These are phyloP conservation scores for Temnothorax nylanderi DNA, from an alignment of 1,140 invertebrate species.

Conservation along the genomic window DNA sequence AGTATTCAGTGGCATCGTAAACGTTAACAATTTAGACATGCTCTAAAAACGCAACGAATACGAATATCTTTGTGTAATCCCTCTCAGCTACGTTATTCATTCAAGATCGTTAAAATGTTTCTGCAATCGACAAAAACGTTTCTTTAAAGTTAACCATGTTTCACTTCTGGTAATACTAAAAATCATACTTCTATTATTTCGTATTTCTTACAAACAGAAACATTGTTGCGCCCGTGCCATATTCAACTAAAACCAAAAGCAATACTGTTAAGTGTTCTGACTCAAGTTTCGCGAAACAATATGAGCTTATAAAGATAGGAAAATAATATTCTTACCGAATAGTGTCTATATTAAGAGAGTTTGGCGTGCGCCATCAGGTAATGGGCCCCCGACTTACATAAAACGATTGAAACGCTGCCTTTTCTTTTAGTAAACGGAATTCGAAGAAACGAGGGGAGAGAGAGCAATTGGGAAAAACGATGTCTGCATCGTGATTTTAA, in stretches of 20 bases:
- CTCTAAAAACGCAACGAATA: neutral
- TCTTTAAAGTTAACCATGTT: neutral
- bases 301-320: neutral
- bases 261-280: neutral
- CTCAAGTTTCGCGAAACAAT: neutral
- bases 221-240: too few species aligned
- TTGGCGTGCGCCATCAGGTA: slow-evolving; percentile 18
- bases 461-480: slow-evolving; percentile 49
- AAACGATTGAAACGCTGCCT: slow-evolving; percentile 22
- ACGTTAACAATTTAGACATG: slow-evolving; percentile 16
- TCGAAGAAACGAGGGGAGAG: slow-evolving; percentile 15
- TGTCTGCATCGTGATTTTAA: slow-evolving; percentile 71
- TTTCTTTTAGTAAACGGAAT: slow-evolving; percentile 19
- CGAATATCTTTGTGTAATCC: neutral
- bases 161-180: neutral
- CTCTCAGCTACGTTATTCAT: neutral
- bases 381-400: neutral
- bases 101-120: neutral
- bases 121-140: neutral
- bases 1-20: neutral
- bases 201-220: neutral
- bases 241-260: neutral
- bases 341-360: neutral
- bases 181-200: neutral
- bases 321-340: slow-evolving; percentile 19